Conservation (phyloP, 2,888 invertebrate species). For the Tipula lateralis region DNA sequence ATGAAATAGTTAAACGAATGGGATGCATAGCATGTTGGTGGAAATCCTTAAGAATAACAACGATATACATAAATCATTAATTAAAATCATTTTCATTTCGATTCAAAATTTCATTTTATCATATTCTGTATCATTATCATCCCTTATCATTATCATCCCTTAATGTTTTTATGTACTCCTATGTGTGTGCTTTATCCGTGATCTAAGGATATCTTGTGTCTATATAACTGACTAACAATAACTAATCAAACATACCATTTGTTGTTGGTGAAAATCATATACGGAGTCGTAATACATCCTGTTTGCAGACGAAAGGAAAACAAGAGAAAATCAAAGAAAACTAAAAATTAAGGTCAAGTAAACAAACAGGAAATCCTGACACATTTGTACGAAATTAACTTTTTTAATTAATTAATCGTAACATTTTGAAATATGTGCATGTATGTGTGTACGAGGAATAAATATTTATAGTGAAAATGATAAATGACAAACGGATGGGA, state of each 20-base stretch:
- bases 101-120: constrained; percentile 24
- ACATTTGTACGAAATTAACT: neutral
- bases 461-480: neutral
- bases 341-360: constrained; percentile 14
- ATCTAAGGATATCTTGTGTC: neutral
- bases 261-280: neutral
- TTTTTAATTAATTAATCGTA: constrained; percentile 27
- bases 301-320: neutral
- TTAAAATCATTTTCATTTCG: constrained; percentile 9
- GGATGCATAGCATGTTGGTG: neutral
- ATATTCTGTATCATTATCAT: neutral
- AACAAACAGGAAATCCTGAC: constrained; percentile 24
- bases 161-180: neutral
- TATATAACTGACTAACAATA: neutral
- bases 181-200: neutral
- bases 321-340: neutral
- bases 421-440: neutral
- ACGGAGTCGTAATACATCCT: neutral
- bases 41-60: constrained; percentile 5
- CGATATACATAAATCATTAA: neutral
- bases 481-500: constrained; percentile 8
- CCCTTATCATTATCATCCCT: neutral
- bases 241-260: neutral
- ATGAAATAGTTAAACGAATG: constrained; percentile 26
- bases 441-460: neutral